A percentile compares a stretch with the other conserved stretches of the same genome.
Evolutionary conservation across 2,797 vertebrate genomes (phyloP).

Genomic region (Anguilla anguilla): DNA sequence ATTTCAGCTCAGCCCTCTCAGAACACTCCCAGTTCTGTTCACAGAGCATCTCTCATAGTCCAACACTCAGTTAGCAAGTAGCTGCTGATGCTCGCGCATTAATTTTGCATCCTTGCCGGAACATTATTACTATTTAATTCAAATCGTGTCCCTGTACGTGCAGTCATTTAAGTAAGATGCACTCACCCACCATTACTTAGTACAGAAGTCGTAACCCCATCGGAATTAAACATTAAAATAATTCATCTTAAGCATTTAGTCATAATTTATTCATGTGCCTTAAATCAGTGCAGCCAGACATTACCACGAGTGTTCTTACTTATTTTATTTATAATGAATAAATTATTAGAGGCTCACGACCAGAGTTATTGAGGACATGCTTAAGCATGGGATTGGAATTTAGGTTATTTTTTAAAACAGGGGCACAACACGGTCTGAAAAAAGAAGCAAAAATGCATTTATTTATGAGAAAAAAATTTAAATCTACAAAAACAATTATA

Average conservation of each 20-base stretch:
- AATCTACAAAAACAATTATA: neutral
- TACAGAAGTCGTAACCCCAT: constrained; percentile 28
- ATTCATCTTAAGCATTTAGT: constrained; percentile 65
- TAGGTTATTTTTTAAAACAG: constrained; percentile 2
- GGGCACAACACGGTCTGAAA: neutral
- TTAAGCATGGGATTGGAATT: neutral
- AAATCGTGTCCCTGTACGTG: constrained; percentile 52
- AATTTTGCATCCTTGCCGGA: constrained; percentile 51
- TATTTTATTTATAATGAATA: constrained; percentile 61
- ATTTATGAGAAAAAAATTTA: neutral
- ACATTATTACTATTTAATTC: constrained; percentile 64
- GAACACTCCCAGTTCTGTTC: neutral
- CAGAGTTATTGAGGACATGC: constrained; percentile 21
- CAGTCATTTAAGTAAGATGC: constrained; percentile 28
- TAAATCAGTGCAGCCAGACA: constrained; percentile 56
- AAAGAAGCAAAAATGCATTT: constrained; percentile 45
- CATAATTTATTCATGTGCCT: constrained; percentile 57
- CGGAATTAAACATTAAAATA: constrained; percentile 69
- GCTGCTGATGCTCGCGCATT: constrained; percentile 45
- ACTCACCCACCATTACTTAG: constrained; percentile 13
- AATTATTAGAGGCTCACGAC: constrained; percentile 32
- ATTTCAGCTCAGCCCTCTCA: neutral
- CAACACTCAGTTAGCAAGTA: constrained; percentile 10
- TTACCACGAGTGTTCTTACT: constrained; percentile 34
- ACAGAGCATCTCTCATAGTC: neutral